Percentiles rank a stretch among this genome's conserved stretches.
phyloP scores from a whole-genome alignment of 2,888 invertebrate species.

The Acrobasis repandana region DNA sequence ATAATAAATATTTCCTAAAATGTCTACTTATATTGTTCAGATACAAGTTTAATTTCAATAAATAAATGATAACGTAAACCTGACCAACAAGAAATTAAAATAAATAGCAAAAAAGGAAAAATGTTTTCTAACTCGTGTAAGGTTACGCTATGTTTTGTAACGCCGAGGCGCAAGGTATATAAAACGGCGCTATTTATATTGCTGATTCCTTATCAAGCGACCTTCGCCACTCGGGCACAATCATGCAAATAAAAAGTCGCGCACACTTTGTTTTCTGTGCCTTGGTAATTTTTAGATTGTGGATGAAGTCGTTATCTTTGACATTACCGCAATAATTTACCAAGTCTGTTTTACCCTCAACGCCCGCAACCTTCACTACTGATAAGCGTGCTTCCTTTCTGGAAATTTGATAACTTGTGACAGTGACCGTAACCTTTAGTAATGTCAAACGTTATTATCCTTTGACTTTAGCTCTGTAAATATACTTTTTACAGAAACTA shows the following conservation, averaged over 20 bases:
- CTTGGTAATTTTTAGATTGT: constrained; percentile 21
- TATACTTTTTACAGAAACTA: background rate
- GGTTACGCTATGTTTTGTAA: constrained; percentile 42
- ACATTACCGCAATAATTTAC: constrained; percentile 14
- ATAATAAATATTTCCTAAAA: too few relatives aligned
- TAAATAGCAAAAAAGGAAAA: background rate
- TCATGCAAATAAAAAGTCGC: constrained; percentile 47
- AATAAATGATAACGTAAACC: too few relatives aligned
- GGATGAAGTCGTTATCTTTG: constrained; percentile 16
- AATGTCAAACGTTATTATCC: constrained; percentile 17
- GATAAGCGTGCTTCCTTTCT: constrained; percentile 20
- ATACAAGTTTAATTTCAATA: too few relatives aligned
- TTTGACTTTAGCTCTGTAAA: constrained; percentile 2
- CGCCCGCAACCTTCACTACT: constrained; percentile 18
- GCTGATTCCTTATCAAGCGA: constrained; percentile 75
- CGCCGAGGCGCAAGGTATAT: constrained; percentile 51
- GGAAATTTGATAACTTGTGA: constrained; percentile 11
- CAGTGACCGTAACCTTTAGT: constrained; percentile 22
- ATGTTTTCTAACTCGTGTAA: constrained; percentile 15
- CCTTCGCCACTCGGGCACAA: constrained; percentile 70
- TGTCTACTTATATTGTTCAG: too few relatives aligned
- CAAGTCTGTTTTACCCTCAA: constrained; percentile 4
- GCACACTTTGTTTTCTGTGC: constrained; percentile 32
- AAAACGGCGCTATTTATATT: constrained; percentile 57
- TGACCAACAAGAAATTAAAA: too few relatives aligned